Percentiles rank a stretch among this genome's conserved stretches.
Conservation (phyloP, 2,888 invertebrate species). For the Schizaphis graminum region DNA sequence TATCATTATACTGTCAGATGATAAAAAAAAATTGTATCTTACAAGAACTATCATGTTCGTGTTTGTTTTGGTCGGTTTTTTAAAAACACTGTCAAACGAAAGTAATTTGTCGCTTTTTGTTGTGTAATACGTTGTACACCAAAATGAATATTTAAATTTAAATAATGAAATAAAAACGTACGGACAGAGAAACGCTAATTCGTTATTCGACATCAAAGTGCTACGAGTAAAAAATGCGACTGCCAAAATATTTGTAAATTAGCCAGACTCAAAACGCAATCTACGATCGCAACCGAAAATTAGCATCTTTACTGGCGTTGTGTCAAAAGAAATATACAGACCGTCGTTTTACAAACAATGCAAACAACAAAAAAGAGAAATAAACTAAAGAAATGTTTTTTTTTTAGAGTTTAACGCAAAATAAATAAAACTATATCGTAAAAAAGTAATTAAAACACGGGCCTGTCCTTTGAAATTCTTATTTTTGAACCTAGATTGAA, state of each 20-base stretch:
- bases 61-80: background rate
- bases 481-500: background rate
- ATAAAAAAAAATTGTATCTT: background rate
- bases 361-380: background rate
- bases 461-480: background rate
- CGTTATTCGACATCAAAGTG: constrained; percentile 43
- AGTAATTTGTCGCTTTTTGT: background rate
- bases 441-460: background rate
- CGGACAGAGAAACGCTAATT: background rate
- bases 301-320: constrained; percentile 27
- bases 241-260: constrained; percentile 44
- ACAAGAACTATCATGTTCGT: background rate
- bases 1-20: background rate
- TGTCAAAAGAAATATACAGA: constrained; percentile 40
- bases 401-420: background rate
- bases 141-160: background rate
- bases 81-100: background rate
- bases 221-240: constrained; percentile 17
- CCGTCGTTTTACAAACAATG: constrained; percentile 30
- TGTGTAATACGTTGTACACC: background rate
- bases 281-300: constrained; percentile 29
- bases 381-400: background rate
- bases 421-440: background rate
- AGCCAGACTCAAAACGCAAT: constrained; percentile 34
- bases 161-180: constrained; percentile 29